Evolutionary conservation across 2,888 invertebrate genomes (phyloP).

Genomic region (Watsonalla cultraria): DNA sequence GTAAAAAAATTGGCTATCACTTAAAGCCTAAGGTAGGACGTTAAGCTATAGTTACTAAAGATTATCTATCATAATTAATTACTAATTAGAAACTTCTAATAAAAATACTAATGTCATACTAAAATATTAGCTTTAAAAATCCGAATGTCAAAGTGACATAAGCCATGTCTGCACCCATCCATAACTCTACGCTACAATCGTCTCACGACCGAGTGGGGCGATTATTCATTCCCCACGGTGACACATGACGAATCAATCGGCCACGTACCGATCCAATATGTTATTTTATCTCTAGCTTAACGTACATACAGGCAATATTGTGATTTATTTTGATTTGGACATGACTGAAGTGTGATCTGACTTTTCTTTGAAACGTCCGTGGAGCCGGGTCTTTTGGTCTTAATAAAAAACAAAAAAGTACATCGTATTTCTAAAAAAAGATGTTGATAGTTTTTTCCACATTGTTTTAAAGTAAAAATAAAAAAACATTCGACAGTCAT

Average conservation of each 20-base stretch:
- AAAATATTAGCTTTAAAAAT: neutral
- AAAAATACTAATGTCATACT: too few relatives aligned
- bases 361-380: neutral
- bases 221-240: conserved; percentile 74
- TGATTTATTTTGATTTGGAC: neutral
- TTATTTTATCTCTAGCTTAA: conserved; percentile 2
- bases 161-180: conserved; percentile 29
- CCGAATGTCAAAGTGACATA: neutral
- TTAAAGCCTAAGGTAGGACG: too few relatives aligned
- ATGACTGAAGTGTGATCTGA: neutral
- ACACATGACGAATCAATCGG: conserved; percentile 75
- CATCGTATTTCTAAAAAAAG: too few relatives aligned
- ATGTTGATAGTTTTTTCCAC: too few relatives aligned
- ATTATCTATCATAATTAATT: too few relatives aligned
- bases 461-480: too few relatives aligned
- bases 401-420: too few relatives aligned
- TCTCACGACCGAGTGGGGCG: conserved; percentile 39
- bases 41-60: too few relatives aligned
- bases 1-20: too few relatives aligned
- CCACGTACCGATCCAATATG: conserved; percentile 47
- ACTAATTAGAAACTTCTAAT: too few relatives aligned
- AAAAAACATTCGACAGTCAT: too few relatives aligned
- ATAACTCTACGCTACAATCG: conserved; percentile 24
- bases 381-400: too few relatives aligned
- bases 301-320: neutral